Percentiles rank a stretch among this genome's conserved stretches.
Evolutionary conservation across 2,113 vertebrate species (phyloP).

Genomic region (Xiphias gladius): DNA sequence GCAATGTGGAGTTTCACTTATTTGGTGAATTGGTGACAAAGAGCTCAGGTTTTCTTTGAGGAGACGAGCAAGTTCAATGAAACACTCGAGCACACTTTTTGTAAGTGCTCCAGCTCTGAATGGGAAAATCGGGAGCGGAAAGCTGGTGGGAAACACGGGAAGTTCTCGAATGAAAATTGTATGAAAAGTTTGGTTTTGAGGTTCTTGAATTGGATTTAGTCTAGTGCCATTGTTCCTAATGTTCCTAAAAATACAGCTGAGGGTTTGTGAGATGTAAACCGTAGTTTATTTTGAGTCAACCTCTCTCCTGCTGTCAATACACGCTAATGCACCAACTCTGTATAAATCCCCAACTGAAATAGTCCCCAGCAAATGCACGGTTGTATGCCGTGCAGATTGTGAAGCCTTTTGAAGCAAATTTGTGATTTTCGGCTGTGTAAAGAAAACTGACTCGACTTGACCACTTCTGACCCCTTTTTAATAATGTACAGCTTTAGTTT

Average conservation of each 20-base stretch:
- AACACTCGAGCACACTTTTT: slow-evolving; percentile 16
- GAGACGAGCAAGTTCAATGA: not conserved
- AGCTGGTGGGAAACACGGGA: not conserved
- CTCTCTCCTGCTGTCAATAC: no score
- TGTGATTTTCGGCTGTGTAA: not conserved
- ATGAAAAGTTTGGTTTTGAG: not conserved
- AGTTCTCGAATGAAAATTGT: not conserved
- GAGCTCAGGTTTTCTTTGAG: slow-evolving; percentile 30
- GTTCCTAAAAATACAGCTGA: no score
- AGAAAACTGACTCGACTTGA: not conserved
- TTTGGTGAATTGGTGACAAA: slow-evolving; percentile 33
- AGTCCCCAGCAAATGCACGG: not conserved
- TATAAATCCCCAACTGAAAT: not conserved
- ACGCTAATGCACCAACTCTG: no score
- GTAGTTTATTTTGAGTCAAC: no score
- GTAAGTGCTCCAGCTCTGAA: slow-evolving; percentile 13
- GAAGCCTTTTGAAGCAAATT: not conserved
- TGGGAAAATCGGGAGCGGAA: not conserved
- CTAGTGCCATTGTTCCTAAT: not conserved
- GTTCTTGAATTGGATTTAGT: not conserved
- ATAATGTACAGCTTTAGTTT: not conserved
- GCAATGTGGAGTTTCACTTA: slow-evolving; percentile 42
- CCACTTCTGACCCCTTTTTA: not conserved
- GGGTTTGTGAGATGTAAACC: no score
- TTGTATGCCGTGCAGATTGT: not conserved